Conservation (phyloP, 2,888 invertebrate species). For the Drosophila borealis region DNA sequence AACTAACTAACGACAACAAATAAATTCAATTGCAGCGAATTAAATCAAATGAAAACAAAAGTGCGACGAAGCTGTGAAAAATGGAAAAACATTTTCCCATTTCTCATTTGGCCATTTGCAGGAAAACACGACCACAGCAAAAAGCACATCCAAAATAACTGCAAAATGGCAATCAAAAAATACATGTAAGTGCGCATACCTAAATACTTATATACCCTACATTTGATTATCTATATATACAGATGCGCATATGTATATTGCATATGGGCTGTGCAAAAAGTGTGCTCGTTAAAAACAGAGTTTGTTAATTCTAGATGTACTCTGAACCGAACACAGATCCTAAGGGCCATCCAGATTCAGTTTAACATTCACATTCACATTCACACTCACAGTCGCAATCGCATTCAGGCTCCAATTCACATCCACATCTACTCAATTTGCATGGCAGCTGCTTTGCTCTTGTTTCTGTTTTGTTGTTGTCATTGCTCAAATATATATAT, state of each 20-base stretch:
- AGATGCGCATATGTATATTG: slow-evolving; percentile 25
- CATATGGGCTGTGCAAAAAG: neutral
- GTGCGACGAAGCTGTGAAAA: slow-evolving; percentile 53
- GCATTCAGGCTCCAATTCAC: slow-evolving; percentile 26
- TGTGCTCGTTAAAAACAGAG: slow-evolving; percentile 29
- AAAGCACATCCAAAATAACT: slow-evolving; percentile 46
- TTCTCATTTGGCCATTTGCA: slow-evolving; percentile 59
- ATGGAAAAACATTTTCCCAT: slow-evolving; percentile 58
- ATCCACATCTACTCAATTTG: slow-evolving; percentile 58
- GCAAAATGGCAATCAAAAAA: slow-evolving; percentile 55
- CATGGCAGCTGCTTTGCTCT: slow-evolving; percentile 57
- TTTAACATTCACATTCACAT: slow-evolving; percentile 4
- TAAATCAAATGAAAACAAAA: slow-evolving; percentile 70
- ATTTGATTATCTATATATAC: slow-evolving; percentile 2
- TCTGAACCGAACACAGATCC: slow-evolving; percentile 26
- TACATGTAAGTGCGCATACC: slow-evolving; percentile 14
- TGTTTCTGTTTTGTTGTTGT: slow-evolving; percentile 14
- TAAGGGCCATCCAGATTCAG: slow-evolving; percentile 31
- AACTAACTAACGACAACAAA: slow-evolving; percentile 40
- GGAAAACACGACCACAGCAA: slow-evolving; percentile 20
- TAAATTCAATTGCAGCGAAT: slow-evolving; percentile 68
- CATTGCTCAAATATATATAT: slow-evolving; percentile 31
- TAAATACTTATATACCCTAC: neutral
- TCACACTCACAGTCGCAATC: neutral
- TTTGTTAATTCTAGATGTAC: slow-evolving; percentile 45